Evolutionary conservation across 2,797 vertebrate genomes (phyloP).

Genomic region (Leptatherina wallacei): DNA sequence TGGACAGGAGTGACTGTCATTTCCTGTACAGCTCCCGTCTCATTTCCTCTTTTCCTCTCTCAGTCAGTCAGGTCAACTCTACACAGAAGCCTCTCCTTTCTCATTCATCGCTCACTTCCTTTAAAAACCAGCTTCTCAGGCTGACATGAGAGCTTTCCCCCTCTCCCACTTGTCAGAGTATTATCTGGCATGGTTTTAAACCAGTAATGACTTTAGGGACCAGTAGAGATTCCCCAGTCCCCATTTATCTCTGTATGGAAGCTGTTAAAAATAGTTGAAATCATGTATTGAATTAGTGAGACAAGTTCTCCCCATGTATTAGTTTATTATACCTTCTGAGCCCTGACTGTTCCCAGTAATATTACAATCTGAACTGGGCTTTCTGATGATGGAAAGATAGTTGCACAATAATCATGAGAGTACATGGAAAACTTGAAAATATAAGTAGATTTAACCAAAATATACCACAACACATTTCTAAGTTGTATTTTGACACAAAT

Average conservation of each 20-base stretch:
- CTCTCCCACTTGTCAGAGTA: not conserved
- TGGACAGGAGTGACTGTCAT: conserved; percentile 66
- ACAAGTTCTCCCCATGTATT: not conserved
- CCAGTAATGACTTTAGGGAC: not conserved
- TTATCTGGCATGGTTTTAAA: not conserved
- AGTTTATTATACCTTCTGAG: not conserved
- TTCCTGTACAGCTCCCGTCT: conserved; percentile 73
- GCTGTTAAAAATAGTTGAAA: not conserved
- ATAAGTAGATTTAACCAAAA: not conserved
- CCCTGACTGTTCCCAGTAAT: not conserved
- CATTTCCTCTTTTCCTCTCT: conserved; percentile 68
- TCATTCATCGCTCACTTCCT: conserved; percentile 57
- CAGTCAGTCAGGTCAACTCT: conserved; percentile 63
- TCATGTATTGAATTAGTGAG: not conserved
- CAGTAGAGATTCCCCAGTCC: not conserved
- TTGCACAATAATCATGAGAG: not conserved
- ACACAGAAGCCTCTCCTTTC: conserved; percentile 44
- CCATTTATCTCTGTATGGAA: not conserved
- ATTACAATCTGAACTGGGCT: not conserved
- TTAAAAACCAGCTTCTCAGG: conserved; percentile 47
- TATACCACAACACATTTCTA: not conserved
- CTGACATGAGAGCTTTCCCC: conserved; percentile 18
- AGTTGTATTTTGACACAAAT: not conserved
- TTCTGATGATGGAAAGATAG: not conserved
- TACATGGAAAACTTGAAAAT: not conserved